Base-by-base conservation (phyloP, 2,797 vertebrate genomes). In the Huso huso region DNA sequence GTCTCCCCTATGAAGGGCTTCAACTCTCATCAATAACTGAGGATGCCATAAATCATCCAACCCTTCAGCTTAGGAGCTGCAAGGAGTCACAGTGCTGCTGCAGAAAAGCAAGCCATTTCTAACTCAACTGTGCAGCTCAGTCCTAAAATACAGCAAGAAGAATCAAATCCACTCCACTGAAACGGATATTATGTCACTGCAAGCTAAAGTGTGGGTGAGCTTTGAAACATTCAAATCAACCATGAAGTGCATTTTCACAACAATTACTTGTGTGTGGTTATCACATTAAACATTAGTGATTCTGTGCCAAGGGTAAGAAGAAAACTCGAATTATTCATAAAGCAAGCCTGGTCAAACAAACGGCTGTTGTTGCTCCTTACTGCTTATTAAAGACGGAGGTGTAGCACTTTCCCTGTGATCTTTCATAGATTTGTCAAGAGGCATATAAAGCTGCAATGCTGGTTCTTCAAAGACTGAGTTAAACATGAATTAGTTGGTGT, bases 311-410 rank as follows among this genome's bases (percentile, higher is more conserved):
- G 15, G 8, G 23, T 49, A 12, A 59, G 6, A 58, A 55, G 49
- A 66, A 37, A 7, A 59, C 64, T 8, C 1, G 23, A 37, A 37
- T 37, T 57, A 10, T 53, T 6, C 18, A 11, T 15, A 23, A 50
- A 65, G 49, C 12, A 18, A 37, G 48, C 7, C 6, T 62, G 64
- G 64, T 23, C 13, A 51, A 62, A 4, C 52, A 37, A 52, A 10
- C 9, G 60, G 59, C 12, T 64, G 10, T 6, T 4, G 48, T 37
- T 10, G 23, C 18, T 68, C 48, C 51, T 23, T 68, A n/a, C 23
- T 12, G 59, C 10, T 58, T 66, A 69, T 69, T 69, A 66, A 66
- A 65, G 64, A 53, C 68, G 11, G 55, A 48, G 51, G 23, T n/a
- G 11, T 11, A 60, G 58, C 18, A 37, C 4, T n/a, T 64, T 61